Evolutionary conservation across 1,140 invertebrate genomes (phyloP), one percentile per base, ranked within the genome.

Genomic region (Aphaenogaster rudis): DNA sequence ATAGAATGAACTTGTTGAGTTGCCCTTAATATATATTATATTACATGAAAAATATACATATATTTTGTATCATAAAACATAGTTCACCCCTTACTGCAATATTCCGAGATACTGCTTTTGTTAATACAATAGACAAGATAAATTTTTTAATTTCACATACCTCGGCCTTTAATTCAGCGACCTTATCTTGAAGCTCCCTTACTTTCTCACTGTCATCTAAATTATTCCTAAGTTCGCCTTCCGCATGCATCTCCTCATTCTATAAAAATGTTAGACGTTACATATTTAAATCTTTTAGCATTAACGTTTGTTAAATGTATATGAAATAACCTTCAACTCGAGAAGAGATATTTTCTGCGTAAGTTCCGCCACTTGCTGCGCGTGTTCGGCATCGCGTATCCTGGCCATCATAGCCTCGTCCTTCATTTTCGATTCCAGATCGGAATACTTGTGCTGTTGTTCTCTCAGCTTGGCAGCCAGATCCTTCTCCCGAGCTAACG

Each of bases 371-470:
- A 99, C 97, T 71, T 97, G 96, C 94, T 99, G 99, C 66, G 98
- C 97, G 92, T 99, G 98, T 94, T 99, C 99, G 39, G 99, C 98
- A 93, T 99, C 99, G 89, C 98, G 97, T 78, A 99, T 99, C 91
- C 98, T 97, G 0, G 98, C 97, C 97, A 99, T 98, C 98, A 99
- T 99, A 28, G 97, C 96, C 81, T 99, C 98, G 93, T 99, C 99
- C 94, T 99, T 98, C 95, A 98, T 98, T 97, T 98, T 98, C 84
- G 98, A 97, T 94, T 99, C 98, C 15, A 99, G 95, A 95, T 99
- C 98, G 28, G 97, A 96, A 94, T 98, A 98, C 94, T 98, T 98
- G 92, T 99, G 97, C 84, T 98, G 97, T 92, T 98, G 97, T 90
- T 99, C 98, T 59, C 98, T 96, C 66, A 99, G 96, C 84, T 98